A percentile compares a stretch with the other conserved stretches of the same genome.
These are phyloP conservation scores for Empidonax traillii DNA, from an alignment of 2,113 vertebrate species.

Conservation along the genomic window DNA sequence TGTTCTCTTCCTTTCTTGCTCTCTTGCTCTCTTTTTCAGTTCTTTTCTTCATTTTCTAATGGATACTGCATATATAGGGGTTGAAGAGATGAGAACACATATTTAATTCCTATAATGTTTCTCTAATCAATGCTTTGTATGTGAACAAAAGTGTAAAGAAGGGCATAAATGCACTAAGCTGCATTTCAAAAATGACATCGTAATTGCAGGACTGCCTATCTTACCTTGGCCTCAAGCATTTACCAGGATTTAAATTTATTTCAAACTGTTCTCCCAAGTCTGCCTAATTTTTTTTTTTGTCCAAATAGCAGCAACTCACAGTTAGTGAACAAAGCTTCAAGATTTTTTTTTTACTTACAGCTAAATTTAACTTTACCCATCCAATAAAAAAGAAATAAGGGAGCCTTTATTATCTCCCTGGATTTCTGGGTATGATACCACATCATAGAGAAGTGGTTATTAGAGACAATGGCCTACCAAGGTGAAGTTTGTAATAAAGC, in stretches of 20 bases:
- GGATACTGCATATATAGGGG: background rate
- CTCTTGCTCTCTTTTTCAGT: rapidly evolving
- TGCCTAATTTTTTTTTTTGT: slow-evolving; percentile 70
- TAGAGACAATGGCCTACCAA: slow-evolving; percentile 95
- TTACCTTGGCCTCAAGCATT: slow-evolving; percentile 67
- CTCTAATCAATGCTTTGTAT: slow-evolving; percentile 74
- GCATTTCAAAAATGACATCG: slow-evolving; percentile 66
- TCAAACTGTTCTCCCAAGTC: slow-evolving; percentile 73
- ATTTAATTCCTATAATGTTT: slow-evolving; percentile 67
- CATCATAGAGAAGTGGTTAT: slow-evolving; percentile 87
- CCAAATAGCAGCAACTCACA: slow-evolving; percentile 77
- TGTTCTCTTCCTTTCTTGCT: rapidly evolving
- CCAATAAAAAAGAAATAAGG: slow-evolving; percentile 86
- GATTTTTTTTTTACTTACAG: slow-evolving; percentile 74
- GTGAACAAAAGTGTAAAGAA: slow-evolving; percentile 73
- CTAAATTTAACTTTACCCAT: slow-evolving; percentile 86
- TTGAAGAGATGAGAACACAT: slow-evolving; percentile 48
- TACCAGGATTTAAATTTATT: slow-evolving; percentile 76
- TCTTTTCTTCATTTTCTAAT: slow-evolving; percentile 39
- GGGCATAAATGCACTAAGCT: slow-evolving; percentile 61
- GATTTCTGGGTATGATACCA: slow-evolving; percentile 84
- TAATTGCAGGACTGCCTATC: slow-evolving; percentile 73
- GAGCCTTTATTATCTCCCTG: slow-evolving; percentile 84
- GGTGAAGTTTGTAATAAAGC: slow-evolving; percentile 98
- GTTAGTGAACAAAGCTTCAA: slow-evolving; percentile 77